Percentiles rank a stretch among this genome's conserved stretches.
Conservation (phyloP, 2,797 vertebrate genomes). For the Rhinella marina region DNA sequence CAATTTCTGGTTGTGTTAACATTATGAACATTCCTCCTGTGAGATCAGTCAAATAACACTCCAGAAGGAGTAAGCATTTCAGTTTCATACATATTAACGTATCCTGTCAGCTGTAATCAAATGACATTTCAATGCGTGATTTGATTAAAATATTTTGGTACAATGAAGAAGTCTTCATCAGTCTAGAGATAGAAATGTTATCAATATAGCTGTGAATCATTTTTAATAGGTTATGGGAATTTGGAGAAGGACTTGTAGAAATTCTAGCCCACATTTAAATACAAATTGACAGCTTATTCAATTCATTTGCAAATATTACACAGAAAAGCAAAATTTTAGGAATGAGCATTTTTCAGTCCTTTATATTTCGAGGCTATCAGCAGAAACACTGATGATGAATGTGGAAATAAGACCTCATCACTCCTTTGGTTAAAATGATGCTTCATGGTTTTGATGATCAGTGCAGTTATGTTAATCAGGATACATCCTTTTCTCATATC, state of each 20-base stretch:
- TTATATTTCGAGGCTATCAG: constrained; percentile 39
- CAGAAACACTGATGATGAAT: constrained; percentile 50
- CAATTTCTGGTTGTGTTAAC: not conserved
- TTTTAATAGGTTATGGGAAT: constrained; percentile 37
- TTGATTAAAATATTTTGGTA: constrained; percentile 40
- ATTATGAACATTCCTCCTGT: not conserved
- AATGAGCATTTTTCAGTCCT: constrained; percentile 27
- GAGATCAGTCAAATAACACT: not conserved
- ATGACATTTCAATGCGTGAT: constrained; percentile 42
- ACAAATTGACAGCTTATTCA: constrained; percentile 25
- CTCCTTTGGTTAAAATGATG: constrained; percentile 32
- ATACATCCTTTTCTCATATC: constrained; percentile 38
- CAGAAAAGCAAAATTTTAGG: constrained; percentile 32
- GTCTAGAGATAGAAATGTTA: constrained; percentile 7
- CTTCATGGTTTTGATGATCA: constrained; percentile 51
- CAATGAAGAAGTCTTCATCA: constrained; percentile 21
- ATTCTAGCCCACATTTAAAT: constrained; percentile 23
- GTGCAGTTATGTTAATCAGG: constrained; percentile 57
- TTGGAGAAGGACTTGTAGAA: constrained; percentile 27
- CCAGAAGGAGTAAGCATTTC: constrained; percentile 8
- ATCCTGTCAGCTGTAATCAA: constrained; percentile 12
- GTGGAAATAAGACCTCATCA: constrained; percentile 29
- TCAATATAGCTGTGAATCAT: constrained; percentile 25
- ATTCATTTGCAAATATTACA: constrained; percentile 51
- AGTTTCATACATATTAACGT: not conserved